Percentiles rank a stretch among this genome's conserved stretches.
These are phyloP conservation scores for Varanus komodoensis DNA, from an alignment of 2,113 vertebrate genomes.

Conservation along the genomic window DNA sequence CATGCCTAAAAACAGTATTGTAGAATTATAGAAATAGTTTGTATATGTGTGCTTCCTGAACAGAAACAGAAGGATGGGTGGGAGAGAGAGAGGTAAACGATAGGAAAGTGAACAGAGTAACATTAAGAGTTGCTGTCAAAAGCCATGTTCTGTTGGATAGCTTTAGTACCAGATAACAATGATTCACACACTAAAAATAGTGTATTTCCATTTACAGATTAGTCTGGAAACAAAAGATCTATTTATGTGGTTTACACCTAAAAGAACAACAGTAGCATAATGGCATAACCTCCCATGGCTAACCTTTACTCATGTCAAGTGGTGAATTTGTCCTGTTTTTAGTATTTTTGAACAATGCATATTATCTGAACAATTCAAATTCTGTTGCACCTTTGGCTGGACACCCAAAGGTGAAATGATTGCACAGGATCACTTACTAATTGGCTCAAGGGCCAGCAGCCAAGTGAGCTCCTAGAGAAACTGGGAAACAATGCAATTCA, in stretches of 20 bases:
- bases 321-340: conserved; percentile 36
- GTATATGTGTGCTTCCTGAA: neutral
- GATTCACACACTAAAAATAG: conserved; percentile 63
- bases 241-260: conserved; percentile 60
- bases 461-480: neutral
- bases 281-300: conserved; percentile 18
- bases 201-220: conserved; percentile 52
- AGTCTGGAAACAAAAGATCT: conserved; percentile 58
- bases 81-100: conserved; percentile 39
- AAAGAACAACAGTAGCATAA: conserved; percentile 45
- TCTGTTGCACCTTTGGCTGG: conserved; percentile 5
- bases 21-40: neutral
- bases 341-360: conserved; percentile 1
- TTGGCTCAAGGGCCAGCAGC: conserved; percentile 26
- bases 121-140: conserved; percentile 52
- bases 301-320: conserved; percentile 40
- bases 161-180: conserved; percentile 44
- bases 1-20: neutral
- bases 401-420: conserved; percentile 37
- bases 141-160: conserved; percentile 47
- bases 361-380: conserved; percentile 41
- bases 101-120: conserved; percentile 57
- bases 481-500: neutral
- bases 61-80: neutral
- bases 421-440: conserved; percentile 39